Evolutionary conservation across 2,797 vertebrate genomes (phyloP).

Genomic region (Pseudopleuronectes americanus): DNA sequence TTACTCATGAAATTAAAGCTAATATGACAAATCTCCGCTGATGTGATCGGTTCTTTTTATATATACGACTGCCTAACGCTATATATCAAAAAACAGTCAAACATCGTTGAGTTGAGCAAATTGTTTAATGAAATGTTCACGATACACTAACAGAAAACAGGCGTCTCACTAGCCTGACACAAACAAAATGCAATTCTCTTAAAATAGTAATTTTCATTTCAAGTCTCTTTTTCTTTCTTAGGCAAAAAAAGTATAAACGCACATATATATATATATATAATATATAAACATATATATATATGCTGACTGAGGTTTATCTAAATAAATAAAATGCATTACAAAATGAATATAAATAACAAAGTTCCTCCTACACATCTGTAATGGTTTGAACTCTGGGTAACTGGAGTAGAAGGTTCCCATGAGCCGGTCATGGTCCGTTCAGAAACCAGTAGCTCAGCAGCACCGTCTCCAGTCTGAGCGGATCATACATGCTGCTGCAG

Average conservation of each 20-base stretch:
- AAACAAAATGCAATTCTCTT: background rate
- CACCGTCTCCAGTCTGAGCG: slow-evolving; percentile 63
- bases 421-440: slow-evolving; percentile 65
- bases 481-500: slow-evolving; percentile 68
- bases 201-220: slow-evolving; percentile 1
- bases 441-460: slow-evolving; percentile 41
- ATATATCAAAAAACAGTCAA: too few relatives aligned
- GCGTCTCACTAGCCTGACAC: slow-evolving; percentile 22
- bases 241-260: slow-evolving; percentile 20
- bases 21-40: slow-evolving; percentile 20
- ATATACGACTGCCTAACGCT: too few relatives aligned
- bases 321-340: slow-evolving; percentile 34
- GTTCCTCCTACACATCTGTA: background rate
- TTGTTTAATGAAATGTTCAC: slow-evolving; percentile 6
- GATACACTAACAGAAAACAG: background rate
- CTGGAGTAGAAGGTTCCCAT: slow-evolving; percentile 38
- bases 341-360: slow-evolving; percentile 18
- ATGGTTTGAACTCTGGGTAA: background rate
- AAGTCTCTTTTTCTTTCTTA: background rate
- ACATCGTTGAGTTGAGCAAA: background rate
- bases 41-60: background rate
- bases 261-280: background rate
- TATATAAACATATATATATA: background rate
- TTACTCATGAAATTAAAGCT: slow-evolving; percentile 80
- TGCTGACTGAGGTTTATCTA: slow-evolving; percentile 27